Conservation (phyloP, 2,113 vertebrate species). For the Neolamprologus toae region DNA sequence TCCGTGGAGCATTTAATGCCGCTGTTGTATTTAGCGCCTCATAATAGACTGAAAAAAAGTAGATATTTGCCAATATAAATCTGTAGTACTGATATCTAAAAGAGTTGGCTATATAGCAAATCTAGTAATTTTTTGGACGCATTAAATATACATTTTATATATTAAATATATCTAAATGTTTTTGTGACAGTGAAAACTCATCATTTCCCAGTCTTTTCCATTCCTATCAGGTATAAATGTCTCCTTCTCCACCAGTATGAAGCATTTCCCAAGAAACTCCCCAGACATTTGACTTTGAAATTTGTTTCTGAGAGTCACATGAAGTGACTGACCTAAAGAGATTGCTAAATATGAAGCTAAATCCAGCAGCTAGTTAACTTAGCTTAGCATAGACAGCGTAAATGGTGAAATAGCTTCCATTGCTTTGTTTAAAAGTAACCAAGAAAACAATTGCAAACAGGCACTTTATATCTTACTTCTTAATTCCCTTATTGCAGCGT, state of each 20-base stretch:
- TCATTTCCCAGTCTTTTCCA: constrained; percentile 6
- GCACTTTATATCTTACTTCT: neutral
- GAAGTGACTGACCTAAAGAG: neutral
- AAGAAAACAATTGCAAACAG: neutral
- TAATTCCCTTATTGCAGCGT: neutral
- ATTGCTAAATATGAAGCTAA: neutral
- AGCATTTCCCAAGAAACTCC: neutral
- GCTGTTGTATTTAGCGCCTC: constrained; percentile 20
- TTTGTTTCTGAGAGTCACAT: neutral
- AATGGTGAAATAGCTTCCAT: neutral
- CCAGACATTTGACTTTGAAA: neutral
- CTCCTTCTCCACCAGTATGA: neutral
- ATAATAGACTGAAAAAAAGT: neutral
- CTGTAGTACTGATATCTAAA: constrained; percentile 24
- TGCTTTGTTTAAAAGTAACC: neutral
- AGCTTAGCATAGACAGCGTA: neutral
- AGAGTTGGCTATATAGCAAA: constrained; percentile 10
- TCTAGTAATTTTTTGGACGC: constrained; percentile 34
- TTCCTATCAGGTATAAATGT: constrained; percentile 7
- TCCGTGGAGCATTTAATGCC: constrained; percentile 22
- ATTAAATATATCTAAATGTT: constrained; percentile 59
- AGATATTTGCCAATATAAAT: constrained; percentile 38
- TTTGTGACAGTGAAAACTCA: constrained; percentile 44
- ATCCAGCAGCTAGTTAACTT: neutral
- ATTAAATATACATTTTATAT: constrained; percentile 58